phyloP scores from a whole-genome alignment of 2,888 invertebrate species.

The Tryphoninae sp. region DNA sequence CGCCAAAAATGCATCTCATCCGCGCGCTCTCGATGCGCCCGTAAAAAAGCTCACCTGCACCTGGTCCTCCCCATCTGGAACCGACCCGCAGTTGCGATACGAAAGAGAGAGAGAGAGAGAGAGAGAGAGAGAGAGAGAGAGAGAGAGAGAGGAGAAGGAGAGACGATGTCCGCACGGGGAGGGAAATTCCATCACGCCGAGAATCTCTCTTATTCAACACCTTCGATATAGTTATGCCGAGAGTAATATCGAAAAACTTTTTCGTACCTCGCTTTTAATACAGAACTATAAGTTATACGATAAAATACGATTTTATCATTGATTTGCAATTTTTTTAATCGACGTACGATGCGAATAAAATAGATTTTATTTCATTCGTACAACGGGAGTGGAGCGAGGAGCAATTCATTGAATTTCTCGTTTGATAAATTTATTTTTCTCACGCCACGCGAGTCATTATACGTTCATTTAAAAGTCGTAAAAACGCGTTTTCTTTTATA shows the following conservation, averaged over 20 bases:
- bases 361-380: neutral
- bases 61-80: conserved; percentile 56
- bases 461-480: neutral
- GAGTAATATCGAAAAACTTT: conserved; percentile 43
- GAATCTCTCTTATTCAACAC: conserved; percentile 48
- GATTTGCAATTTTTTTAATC: neutral
- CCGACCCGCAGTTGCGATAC: conserved; percentile 15
- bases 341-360: neutral
- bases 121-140: neutral
- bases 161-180: neutral
- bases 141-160: neutral
- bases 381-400: neutral
- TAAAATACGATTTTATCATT: conserved; percentile 23
- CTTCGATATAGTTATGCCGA: conserved; percentile 35
- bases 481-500: conserved; percentile 19
- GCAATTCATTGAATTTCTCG: neutral
- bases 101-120: neutral
- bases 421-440: neutral
- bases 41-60: conserved; percentile 62
- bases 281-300: conserved; percentile 11
- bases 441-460: no score
- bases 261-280: conserved; percentile 23
- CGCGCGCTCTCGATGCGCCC: conserved; percentile 45
- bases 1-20: conserved; percentile 61
- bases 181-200: conserved; percentile 57